Base-by-base conservation (phyloP, 2,113 vertebrate genomes). In the Struthidea cinerea region DNA sequence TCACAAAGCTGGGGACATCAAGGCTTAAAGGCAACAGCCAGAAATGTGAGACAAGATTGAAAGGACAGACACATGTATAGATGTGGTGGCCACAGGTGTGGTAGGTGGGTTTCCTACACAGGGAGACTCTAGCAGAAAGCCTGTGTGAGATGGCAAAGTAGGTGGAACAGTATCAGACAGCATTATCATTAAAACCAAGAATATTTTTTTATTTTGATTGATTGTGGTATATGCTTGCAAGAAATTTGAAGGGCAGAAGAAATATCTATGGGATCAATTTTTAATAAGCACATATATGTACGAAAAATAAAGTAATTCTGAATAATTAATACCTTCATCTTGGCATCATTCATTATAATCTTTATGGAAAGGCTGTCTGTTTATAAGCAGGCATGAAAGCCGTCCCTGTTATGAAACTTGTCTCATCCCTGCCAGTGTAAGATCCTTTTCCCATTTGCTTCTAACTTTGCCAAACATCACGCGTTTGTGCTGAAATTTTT, bases 261-360 rank as follows among this genome's bases (percentile, higher is more conserved):
- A 91, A 35, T 80, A 83, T 73, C 55, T 83, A 90, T 88, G 85
- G 50, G 55, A 94, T 91, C 42, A 67, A 93, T 90, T 95, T 95
- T 97, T 95, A 90, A 88, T 94, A 93, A 86, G 63, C 11, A n/a
- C 16, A 85, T 70, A 87, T 77, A 59, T 79, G 33, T 83, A 35
- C 52, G 65, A 63, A 83, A 96, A 96, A 37, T 32, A 90, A 91
- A 84, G 90, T 76, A 59, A 61, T 83, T 83, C 47, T 95, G 63
- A 93, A 90, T 96, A 96, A 96, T 91, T 94, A 85, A 89, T 90
- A 74, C 12, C 22, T 69, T 64, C 7, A 46, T 85, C 59, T 80
- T 91, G 82, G 70, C 67, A 67, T 49, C 32, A 28, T 87, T 89
- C 77, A 37, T 87, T 85, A n/a, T 27, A 73, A 44, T 65, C 53